Evolutionary conservation across 2,113 vertebrate species (phyloP).

Genomic region (Anguilla japonica): DNA sequence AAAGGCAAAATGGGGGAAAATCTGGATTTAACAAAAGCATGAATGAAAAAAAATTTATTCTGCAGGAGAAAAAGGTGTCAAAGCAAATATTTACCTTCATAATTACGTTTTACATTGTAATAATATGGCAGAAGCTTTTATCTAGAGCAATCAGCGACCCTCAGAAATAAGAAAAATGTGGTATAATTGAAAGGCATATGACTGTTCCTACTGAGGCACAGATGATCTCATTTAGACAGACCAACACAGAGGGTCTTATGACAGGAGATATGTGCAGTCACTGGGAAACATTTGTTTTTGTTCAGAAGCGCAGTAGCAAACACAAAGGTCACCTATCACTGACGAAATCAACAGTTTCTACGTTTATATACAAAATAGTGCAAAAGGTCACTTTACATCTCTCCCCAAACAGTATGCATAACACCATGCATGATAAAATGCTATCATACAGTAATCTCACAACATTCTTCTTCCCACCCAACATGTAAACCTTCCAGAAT

Average conservation of each 20-base stretch:
- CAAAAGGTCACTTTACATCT: not conserved
- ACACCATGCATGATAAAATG: constrained; percentile 23
- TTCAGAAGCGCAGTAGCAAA: not conserved
- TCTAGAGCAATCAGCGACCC: no score
- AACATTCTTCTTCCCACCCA: constrained; percentile 5
- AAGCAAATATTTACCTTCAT: no score
- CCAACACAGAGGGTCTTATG: not conserved
- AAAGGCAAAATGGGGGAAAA: not conserved
- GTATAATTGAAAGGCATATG: not conserved
- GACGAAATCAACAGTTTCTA: not conserved
- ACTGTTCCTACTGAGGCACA: not conserved
- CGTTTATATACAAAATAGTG: constrained; percentile 16
- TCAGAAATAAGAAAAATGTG: not conserved
- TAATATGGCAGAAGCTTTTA: no score
- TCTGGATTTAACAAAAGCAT: no score
- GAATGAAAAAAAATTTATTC: no score
- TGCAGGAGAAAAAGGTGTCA: no score
- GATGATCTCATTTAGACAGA: not conserved
- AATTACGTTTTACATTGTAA: no score
- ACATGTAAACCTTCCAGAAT: not conserved
- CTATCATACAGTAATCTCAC: not conserved
- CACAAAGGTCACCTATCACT: not conserved
- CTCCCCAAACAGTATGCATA: not conserved
- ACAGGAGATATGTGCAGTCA: not conserved
- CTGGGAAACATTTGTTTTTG: not conserved